Base-by-base conservation (phyloP, 2,888 invertebrate genomes). In the Lithophane ornitopus region DNA sequence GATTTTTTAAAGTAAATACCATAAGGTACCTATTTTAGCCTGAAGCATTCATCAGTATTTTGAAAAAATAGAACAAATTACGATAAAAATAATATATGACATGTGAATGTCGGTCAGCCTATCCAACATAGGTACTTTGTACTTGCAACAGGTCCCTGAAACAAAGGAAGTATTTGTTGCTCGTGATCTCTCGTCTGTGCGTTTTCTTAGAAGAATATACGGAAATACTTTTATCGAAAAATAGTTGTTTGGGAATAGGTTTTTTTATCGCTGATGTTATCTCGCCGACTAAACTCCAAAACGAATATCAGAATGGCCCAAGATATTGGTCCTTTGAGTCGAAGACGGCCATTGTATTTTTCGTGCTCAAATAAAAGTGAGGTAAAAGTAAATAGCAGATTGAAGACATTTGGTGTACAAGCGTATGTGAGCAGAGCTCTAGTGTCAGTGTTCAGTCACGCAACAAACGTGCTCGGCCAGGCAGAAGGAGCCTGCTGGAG, bases 351-450 rank as follows among this genome's bases (percentile, higher is more conserved):
- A 75, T 46, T 28, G 34, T 82, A 67, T 83, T 71, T 72, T 68
- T 68, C 67, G 14, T 34, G 39, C 44, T 26, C 34, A 70, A 70
- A 65, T 44, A 71, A 76, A 82, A 74, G 68, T 70, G 56, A 68
- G 80, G 52, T 49, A 63, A 72, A 65, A 63, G 70, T 74, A 80
- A 82, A 84, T 74, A 84, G 6, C 52, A 52, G n/a, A 52, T 62
- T 80, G 34, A 58, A 74, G 80, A 74, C 56, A 58, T 65, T 34
- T 54, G 46, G 58, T 54, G 41, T 14, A 44, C 65, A 54, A 65
- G 68, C 39, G 34, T 52, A 49, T 74, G 46, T 49, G 54, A 28
- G n/a, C 34, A 67, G 22, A 73, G 44, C 56, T 58, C 34, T 62
- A 54, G 59, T 39, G 79, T 28, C 52, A 49, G 58, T 59, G 70